Percentiles rank a stretch among this genome's conserved stretches.
Conservation (phyloP, 2,888 invertebrate species). For the Tillus elongatus region DNA sequence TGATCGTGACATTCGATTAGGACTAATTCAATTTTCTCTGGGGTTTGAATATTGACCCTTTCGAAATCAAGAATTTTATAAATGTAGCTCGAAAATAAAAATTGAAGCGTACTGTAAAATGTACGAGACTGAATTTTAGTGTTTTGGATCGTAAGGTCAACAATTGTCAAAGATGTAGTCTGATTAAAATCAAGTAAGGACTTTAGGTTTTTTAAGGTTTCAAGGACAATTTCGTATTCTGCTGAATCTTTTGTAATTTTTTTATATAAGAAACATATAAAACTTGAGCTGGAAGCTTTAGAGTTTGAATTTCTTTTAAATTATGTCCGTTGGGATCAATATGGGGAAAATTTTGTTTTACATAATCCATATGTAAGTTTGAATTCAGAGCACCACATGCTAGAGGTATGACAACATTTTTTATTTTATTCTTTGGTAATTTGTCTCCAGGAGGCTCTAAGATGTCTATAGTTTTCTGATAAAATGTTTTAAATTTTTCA, state of each 20-base stretch:
- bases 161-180: not conserved
- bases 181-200: not conserved
- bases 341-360: too few relatives aligned
- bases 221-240: not conserved
- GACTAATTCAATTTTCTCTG: not conserved
- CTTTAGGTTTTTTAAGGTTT: not conserved
- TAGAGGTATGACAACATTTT: not conserved
- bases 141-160: not conserved
- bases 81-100: too few relatives aligned
- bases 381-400: not conserved
- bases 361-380: not conserved
- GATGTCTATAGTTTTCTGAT: not conserved
- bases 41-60: not conserved
- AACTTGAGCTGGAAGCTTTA: not conserved
- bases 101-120: not conserved
- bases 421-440: not conserved
- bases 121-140: not conserved
- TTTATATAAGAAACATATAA: not conserved
- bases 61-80: too few relatives aligned
- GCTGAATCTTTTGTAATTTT: not conserved
- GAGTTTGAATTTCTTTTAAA: not conserved
- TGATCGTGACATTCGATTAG: not conserved
- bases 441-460: too few relatives aligned
- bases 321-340: not conserved
- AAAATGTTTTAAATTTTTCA: constrained; percentile 2